Percentiles rank a stretch among this genome's conserved stretches.
These are phyloP conservation scores for Porites lutea DNA, from an alignment of 64 coral and sea anemone species.

Conservation along the genomic window DNA sequence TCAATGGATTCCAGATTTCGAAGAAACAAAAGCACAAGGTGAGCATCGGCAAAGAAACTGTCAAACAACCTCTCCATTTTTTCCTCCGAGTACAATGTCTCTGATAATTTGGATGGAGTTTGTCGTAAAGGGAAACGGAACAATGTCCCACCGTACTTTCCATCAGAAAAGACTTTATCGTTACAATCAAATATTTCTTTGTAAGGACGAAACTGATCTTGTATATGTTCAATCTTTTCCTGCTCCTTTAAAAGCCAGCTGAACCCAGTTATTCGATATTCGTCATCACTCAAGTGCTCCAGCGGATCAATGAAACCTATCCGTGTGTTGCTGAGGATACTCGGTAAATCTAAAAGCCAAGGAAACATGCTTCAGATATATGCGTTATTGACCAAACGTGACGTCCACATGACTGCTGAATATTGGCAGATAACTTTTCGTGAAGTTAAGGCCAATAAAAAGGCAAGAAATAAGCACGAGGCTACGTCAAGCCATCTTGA, in stretches of 20 bases:
- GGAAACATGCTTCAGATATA: too few relatives aligned
- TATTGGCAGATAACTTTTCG: too few relatives aligned
- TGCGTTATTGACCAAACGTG: too few relatives aligned
- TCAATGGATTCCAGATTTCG: conserved; percentile 79
- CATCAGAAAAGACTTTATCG: conserved; percentile 40
- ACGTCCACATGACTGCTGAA: too few relatives aligned
- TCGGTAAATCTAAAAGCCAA: conserved; percentile 67
- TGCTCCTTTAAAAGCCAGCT: not conserved
- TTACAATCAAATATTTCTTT: conserved; percentile 68
- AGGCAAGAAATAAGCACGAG: too few relatives aligned
- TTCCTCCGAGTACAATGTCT: conserved; percentile 78
- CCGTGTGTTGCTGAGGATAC: conserved; percentile 56
- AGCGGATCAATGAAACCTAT: conserved; percentile 75
- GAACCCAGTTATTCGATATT: conserved; percentile 26
- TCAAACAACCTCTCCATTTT: conserved; percentile 70
- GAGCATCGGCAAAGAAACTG: conserved; percentile 73
- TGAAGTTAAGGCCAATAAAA: too few relatives aligned
- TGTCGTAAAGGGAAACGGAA: conserved; percentile 85
- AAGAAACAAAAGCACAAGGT: conserved; percentile 61
- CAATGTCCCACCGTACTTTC: conserved; percentile 68
- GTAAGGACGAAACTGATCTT: conserved; percentile 80
- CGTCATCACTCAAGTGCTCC: conserved; percentile 49
- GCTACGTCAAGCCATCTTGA: too few relatives aligned
- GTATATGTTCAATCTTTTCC: conserved; percentile 5
- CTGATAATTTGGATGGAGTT: conserved; percentile 62